A percentile compares a stretch with the other conserved stretches of the same genome.
phyloP scores from a whole-genome alignment of 2,113 vertebrate genomes.

The Ophthalmolycus amberensis region DNA sequence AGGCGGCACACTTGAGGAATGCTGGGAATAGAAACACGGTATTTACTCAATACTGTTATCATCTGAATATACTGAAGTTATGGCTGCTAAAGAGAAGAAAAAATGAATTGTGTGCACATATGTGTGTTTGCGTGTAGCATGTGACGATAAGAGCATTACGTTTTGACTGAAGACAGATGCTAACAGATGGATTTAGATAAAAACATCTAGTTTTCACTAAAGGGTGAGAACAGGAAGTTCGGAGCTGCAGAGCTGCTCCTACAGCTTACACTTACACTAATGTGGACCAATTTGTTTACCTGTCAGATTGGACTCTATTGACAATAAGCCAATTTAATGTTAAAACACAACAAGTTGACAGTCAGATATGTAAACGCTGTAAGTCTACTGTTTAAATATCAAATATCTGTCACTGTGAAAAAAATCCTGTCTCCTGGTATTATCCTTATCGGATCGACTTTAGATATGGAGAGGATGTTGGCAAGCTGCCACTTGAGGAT shows the following conservation, averaged over 20 bases:
- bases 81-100: conserved; percentile 3
- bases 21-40: conserved; percentile 26
- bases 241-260: not conserved
- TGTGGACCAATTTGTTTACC: not conserved
- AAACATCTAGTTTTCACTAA: not conserved
- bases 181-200: conserved; percentile 26
- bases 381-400: not conserved
- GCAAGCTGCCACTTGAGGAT: too few species aligned
- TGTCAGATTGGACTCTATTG: not conserved
- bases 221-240: not conserved
- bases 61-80: conserved; percentile 9
- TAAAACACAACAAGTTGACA: not conserved
- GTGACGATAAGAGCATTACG: conserved; percentile 32
- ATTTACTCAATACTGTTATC: conserved; percentile 58
- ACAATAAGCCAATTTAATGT: not conserved
- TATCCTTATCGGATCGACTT: too few species aligned
- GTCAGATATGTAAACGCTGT: not conserved
- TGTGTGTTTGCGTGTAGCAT: conserved; percentile 8
- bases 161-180: conserved; percentile 22
- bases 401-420: not conserved
- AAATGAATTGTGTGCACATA: not conserved
- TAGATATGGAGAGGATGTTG: too few species aligned
- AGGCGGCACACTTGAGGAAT: conserved; percentile 47
- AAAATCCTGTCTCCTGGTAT: not conserved
- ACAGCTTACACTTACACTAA: not conserved